Conservation (phyloP, 1,140 invertebrate species). For the Triops cancriformis region DNA sequence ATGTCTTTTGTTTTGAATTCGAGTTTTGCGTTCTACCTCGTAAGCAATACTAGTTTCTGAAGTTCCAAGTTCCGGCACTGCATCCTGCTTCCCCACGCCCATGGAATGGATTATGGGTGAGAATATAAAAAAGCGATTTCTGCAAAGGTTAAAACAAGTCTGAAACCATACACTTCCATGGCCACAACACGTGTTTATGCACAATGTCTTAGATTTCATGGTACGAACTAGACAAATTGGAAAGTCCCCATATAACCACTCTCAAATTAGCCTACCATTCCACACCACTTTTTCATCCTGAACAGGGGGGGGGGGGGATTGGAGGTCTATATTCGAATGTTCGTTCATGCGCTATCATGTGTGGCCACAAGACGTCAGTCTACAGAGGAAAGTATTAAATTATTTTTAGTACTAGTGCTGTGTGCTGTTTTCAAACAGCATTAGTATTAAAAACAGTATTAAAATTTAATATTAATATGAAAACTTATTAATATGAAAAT, state of each 20-base stretch:
- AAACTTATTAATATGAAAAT: too few relatives aligned
- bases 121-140: background rate
- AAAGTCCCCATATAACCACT: background rate
- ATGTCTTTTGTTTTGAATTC: background rate
- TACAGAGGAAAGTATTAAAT: too few relatives aligned
- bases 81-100: constrained; percentile 11
- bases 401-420: too few relatives aligned
- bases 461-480: too few relatives aligned
- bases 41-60: constrained; percentile 5
- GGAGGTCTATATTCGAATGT: background rate
- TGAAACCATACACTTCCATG: background rate
- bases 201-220: background rate
- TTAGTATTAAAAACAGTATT: too few relatives aligned
- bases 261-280: background rate
- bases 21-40: background rate
- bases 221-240: background rate
- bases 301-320: too few relatives aligned
- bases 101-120: constrained; percentile 7
- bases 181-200: background rate
- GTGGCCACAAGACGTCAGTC: too few relatives aligned
- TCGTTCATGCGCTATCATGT: too few relatives aligned
- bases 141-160: background rate
- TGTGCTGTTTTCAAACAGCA: too few relatives aligned
- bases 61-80: background rate
- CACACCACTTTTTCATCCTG: background rate